Percentiles rank a stretch among this genome's conserved stretches.
Conservation (phyloP, 2,797 vertebrate genomes). For the Sebastes alutus region DNA sequence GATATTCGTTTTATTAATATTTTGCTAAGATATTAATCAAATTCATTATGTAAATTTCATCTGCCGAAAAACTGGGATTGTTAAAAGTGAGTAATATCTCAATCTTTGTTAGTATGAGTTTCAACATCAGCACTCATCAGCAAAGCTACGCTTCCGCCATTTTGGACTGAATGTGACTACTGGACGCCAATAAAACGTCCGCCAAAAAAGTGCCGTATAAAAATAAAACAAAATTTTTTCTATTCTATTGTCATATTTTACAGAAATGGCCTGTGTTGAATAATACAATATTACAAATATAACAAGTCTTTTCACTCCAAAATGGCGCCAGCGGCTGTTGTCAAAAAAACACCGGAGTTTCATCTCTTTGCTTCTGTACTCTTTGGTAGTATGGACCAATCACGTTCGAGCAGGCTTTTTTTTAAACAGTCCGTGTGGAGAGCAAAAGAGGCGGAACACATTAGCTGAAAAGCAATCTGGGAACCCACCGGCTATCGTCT, state of each 20-base stretch:
- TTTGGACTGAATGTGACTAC: too few species aligned
- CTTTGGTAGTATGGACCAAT: too few species aligned
- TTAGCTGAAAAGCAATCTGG: not conserved
- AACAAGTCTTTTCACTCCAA: not conserved
- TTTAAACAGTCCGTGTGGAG: not conserved
- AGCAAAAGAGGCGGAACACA: not conserved
- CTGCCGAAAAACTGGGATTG: not conserved
- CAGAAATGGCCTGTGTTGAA: not conserved
- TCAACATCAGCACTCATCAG: not conserved
- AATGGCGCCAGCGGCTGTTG: not conserved
- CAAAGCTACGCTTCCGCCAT: too few species aligned
- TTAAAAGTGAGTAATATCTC: not conserved
- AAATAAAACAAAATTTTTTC: too few species aligned
- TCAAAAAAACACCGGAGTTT: too few species aligned
- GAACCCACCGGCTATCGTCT: not conserved
- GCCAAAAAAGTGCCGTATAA: too few species aligned
- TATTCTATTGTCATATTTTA: too few species aligned
- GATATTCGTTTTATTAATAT: too few species aligned
- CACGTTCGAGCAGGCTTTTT: too few species aligned
- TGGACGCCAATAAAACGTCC: too few species aligned
- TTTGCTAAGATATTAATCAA: too few species aligned
- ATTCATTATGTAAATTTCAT: not conserved
- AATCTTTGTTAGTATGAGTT: not conserved
- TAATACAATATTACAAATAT: not conserved
- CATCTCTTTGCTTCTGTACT: too few species aligned